Evolutionary conservation across 2,113 vertebrate species (phyloP).

Genomic region (Dolichotis patagonum): DNA sequence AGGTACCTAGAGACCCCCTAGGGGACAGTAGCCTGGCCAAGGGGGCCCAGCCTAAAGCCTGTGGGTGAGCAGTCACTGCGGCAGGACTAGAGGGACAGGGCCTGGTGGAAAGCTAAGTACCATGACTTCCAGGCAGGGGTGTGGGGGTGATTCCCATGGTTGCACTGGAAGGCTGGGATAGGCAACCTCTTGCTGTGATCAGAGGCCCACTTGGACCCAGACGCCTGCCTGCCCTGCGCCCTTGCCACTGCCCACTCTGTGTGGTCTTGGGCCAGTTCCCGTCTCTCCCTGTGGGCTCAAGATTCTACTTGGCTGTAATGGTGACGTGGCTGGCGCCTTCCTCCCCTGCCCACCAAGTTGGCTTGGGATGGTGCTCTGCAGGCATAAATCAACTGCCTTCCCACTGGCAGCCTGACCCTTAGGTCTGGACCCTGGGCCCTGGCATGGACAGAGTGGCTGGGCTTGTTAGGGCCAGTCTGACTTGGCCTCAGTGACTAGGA

Average conservation of each 20-base stretch:
- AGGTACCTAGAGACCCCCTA: background rate
- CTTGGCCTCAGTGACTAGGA: background rate
- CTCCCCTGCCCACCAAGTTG: background rate
- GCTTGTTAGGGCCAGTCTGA: background rate
- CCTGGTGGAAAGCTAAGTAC: background rate
- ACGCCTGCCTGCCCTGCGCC: background rate
- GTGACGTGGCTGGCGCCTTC: background rate
- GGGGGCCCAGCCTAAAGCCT: background rate
- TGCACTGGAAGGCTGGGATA: background rate
- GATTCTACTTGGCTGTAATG: background rate
- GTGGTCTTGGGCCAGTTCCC: conserved; percentile 32
- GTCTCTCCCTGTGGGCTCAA: background rate
- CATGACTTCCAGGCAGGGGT: background rate
- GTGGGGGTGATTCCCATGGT: background rate
- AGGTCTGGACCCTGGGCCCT: background rate
- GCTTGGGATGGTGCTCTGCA: background rate
- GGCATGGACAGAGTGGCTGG: background rate
- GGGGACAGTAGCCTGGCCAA: too few relatives aligned
- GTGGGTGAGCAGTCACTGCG: background rate
- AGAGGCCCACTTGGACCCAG: background rate
- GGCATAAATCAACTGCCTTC: accelerated
- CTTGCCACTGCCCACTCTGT: background rate
- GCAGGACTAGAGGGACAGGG: background rate
- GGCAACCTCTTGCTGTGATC: background rate
- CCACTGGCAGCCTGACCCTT: background rate